Conservation (phyloP, 1,140 invertebrate species). For the Brevipalpus yothersi region DNA sequence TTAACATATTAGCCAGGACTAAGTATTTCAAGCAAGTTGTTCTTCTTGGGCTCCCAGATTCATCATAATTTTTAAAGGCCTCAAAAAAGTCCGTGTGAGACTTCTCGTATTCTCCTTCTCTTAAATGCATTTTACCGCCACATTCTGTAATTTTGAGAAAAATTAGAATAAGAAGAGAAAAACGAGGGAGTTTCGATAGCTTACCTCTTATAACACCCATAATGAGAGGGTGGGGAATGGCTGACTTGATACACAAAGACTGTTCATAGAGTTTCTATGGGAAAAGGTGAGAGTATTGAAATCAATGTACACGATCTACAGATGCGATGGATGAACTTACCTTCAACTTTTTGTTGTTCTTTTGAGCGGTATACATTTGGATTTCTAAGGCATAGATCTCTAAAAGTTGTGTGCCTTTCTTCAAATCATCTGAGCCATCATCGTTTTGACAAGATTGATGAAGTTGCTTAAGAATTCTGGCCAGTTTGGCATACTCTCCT, state of each 20-base stretch:
- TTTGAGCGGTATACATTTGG: conserved; percentile 99
- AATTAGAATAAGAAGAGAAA: conserved; percentile 7
- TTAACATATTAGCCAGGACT: conserved; percentile 86
- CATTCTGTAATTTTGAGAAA: conserved; percentile 39
- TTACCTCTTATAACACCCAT: conserved; percentile 95
- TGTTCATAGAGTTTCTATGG: conserved; percentile 72
- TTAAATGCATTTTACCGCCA: conserved; percentile 97
- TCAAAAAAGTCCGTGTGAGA: conserved; percentile 99
- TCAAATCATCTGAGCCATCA: conserved; percentile 95
- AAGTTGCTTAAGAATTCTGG: conserved; percentile 89
- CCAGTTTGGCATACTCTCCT: conserved; percentile 75
- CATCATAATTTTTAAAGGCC: conserved; percentile 99
- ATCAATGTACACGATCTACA: too few species aligned
- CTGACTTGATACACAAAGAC: conserved; percentile 93
- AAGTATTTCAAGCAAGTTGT: conserved; percentile 97
- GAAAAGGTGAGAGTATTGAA: neutral
- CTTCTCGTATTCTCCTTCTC: conserved; percentile 95
- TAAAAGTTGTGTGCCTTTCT: conserved; percentile 89
- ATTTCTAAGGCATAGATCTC: conserved; percentile 99
- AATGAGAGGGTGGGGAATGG: conserved; percentile 96
- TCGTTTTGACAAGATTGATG: conserved; percentile 96
- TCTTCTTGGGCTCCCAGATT: conserved; percentile 85
- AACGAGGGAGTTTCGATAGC: conserved; percentile 7
- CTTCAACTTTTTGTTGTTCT: conserved; percentile 98
- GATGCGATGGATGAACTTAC: conserved; percentile 13